These are phyloP conservation scores for Nycteola revayana DNA, from an alignment of 2,888 invertebrate genomes.

Conservation along the genomic window DNA sequence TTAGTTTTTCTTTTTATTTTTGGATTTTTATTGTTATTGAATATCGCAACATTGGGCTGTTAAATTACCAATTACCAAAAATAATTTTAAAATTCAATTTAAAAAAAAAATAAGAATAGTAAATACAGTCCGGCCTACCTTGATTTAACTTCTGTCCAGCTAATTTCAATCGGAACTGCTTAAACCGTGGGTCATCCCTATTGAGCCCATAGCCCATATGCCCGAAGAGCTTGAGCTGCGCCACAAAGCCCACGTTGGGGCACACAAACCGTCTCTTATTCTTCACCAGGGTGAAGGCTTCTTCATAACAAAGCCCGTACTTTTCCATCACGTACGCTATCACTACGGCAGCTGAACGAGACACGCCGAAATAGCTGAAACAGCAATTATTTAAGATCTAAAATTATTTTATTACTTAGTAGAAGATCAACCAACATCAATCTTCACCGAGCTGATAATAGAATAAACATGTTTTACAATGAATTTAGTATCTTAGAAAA, in stretches of 20 bases:
- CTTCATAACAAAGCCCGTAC: constrained; percentile 86
- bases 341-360: constrained; percentile 93
- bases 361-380: constrained; percentile 92
- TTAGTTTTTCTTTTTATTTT: too few species aligned
- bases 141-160: constrained; percentile 91
- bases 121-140: too few species aligned
- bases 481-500: too few species aligned
- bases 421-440: background rate
- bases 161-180: constrained; percentile 88
- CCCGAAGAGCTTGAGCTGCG: constrained; percentile 89
- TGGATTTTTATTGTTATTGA: too few species aligned
- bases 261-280: constrained; percentile 86
- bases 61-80: too few species aligned
- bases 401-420: background rate
- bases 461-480: too few species aligned
- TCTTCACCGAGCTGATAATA: too few species aligned
- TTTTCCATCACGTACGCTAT: constrained; percentile 95
- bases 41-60: too few species aligned
- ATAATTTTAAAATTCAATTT: too few species aligned
- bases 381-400: too few species aligned
- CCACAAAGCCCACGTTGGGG: constrained; percentile 91
- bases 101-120: too few species aligned
- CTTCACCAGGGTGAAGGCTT: constrained; percentile 86
- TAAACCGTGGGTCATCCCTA: constrained; percentile 85
- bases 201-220: constrained; percentile 90